Evolutionary conservation across 1,140 invertebrate genomes (phyloP).

Genomic region (Cydia fagiglandana): DNA sequence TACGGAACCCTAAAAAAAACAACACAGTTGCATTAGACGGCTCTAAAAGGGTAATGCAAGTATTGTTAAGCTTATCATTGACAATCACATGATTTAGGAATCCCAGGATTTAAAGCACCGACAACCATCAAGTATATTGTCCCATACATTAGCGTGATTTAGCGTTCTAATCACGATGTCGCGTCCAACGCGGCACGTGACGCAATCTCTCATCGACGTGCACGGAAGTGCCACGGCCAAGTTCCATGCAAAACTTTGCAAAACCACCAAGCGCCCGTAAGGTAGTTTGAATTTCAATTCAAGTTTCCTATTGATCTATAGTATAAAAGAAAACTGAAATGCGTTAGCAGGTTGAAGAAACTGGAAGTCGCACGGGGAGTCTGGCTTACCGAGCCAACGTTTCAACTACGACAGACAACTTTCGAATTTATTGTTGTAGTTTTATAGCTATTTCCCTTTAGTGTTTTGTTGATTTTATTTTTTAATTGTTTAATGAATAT

Average conservation of each 20-base stretch:
- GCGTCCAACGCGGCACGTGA: slow-evolving; percentile 3
- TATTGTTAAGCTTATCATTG: too few species aligned
- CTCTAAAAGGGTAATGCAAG: too few species aligned
- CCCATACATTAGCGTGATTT: slow-evolving; percentile 9
- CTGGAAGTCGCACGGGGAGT: neutral
- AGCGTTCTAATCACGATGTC: slow-evolving; percentile 6
- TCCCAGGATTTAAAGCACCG: neutral
- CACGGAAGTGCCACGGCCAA: neutral
- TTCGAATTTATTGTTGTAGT: neutral
- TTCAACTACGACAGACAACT: neutral
- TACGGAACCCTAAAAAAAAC: too few species aligned
- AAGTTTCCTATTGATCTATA: slow-evolving; percentile 2
- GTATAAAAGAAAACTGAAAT: slow-evolving; percentile 4
- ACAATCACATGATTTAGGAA: too few species aligned
- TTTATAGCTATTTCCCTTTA: neutral
- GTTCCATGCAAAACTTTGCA: neutral
- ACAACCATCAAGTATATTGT: slow-evolving; percentile 15
- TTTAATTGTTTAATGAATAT: too few species aligned
- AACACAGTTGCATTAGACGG: too few species aligned
- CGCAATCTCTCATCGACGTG: slow-evolving; percentile 3
- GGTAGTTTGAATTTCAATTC: neutral
- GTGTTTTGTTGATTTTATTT: neutral
- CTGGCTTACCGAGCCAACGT: neutral
- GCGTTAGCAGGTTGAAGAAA: neutral
- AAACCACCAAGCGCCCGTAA: neutral